A percentile compares a stretch with the other conserved stretches of the same genome.
phyloP scores from a whole-genome alignment of 2,797 vertebrate species.

The Xyrichtys novacula region DNA sequence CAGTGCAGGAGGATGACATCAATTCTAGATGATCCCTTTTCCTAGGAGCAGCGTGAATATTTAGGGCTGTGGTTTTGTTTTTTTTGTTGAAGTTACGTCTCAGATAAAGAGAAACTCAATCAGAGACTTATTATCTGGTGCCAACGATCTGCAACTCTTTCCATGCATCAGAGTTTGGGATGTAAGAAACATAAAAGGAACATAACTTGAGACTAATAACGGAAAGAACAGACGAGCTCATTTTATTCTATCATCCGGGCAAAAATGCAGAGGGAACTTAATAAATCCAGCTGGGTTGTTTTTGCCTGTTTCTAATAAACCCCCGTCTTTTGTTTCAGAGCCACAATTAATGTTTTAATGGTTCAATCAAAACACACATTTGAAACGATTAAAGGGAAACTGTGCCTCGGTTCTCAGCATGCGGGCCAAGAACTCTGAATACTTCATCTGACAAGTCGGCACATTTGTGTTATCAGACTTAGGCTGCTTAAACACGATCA shows the following conservation, averaged over 20 bases:
- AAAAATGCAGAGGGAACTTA: conserved; percentile 40
- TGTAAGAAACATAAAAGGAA: conserved; percentile 35
- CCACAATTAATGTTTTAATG: conserved; percentile 58
- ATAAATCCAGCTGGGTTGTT: conserved; percentile 43
- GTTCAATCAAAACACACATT: conserved; percentile 59
- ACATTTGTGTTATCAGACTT: conserved; percentile 31
- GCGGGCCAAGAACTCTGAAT: conserved; percentile 27
- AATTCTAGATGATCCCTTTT: conserved; percentile 17
- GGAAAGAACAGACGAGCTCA: conserved; percentile 48
- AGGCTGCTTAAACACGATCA: background rate
- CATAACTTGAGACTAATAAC: conserved; percentile 44
- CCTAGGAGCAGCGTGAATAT: conserved; percentile 17
- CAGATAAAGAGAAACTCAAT: conserved; percentile 43
- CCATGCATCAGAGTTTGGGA: conserved; percentile 44
- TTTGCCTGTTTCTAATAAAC: conserved; percentile 64
- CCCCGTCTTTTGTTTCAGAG: conserved; percentile 25
- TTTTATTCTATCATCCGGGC: conserved; percentile 46
- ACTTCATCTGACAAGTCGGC: conserved; percentile 35
- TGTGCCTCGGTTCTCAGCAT: conserved; percentile 11
- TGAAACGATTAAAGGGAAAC: conserved; percentile 43
- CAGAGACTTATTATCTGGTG: conserved; percentile 46
- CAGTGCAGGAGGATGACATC: background rate
- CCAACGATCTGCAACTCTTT: conserved; percentile 41
- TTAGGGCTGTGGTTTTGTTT: conserved; percentile 16
- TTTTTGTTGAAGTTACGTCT: conserved; percentile 34